Conservation (phyloP, 23 tunicate species). For the Corella eumyota region DNA sequence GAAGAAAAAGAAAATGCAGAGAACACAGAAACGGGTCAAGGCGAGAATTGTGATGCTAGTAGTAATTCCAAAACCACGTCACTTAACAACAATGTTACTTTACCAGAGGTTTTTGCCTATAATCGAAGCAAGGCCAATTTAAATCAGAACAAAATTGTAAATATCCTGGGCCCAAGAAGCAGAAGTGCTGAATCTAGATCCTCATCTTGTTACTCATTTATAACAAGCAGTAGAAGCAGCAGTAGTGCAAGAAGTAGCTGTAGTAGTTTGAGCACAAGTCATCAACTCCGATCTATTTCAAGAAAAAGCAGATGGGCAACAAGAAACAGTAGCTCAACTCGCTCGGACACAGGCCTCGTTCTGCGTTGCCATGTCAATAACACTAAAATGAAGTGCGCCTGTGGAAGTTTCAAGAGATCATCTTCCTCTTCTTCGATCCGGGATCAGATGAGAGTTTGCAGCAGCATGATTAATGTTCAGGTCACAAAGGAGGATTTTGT, state of each 20-base stretch:
- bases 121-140: constrained; percentile 14
- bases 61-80: background rate
- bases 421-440: constrained; percentile 22
- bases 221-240: constrained; percentile 28
- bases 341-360: constrained; percentile 72
- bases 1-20: constrained; percentile 2
- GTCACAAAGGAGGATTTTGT: background rate
- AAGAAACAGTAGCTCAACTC: constrained; percentile 62
- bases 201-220: constrained; percentile 14
- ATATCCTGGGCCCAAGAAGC: constrained; percentile 39
- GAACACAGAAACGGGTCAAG: background rate
- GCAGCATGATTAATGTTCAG: background rate
- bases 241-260: constrained; percentile 86
- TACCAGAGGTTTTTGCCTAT: constrained; percentile 1
- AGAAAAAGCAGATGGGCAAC: constrained; percentile 4
- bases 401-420: constrained; percentile 7
- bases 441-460: background rate
- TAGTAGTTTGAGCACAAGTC: constrained; percentile 33
- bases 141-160: constrained; percentile 17
- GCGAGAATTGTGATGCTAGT: too few species aligned
- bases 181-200: constrained; percentile 67
- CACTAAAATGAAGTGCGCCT: background rate
- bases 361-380: constrained; percentile 36
- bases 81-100: constrained; percentile 18
- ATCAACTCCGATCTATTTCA: constrained; percentile 18